These are phyloP conservation scores for Copidosoma aretas DNA, from an alignment of 2,888 invertebrate genomes.

Conservation along the genomic window DNA sequence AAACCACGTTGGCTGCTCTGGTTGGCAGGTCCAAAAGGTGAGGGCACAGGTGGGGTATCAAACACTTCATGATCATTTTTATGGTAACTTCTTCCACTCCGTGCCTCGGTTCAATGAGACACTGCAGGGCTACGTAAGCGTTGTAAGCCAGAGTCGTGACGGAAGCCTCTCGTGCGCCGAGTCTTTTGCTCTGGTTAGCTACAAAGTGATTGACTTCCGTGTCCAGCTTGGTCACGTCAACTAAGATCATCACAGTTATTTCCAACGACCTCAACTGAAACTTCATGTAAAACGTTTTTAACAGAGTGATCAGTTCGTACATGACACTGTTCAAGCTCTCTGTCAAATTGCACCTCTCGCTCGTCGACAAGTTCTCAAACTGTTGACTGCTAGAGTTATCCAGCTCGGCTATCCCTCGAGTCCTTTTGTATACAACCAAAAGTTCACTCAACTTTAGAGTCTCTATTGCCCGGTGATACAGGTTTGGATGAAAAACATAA, in stretches of 20 bases:
- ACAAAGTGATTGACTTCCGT: slow-evolving; percentile 46
- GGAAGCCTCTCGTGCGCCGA: slow-evolving; percentile 46
- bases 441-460: slow-evolving; percentile 50
- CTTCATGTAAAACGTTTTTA: slow-evolving; percentile 61
- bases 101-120: slow-evolving; percentile 61
- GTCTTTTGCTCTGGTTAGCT: slow-evolving; percentile 15
- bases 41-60: slow-evolving; percentile 59
- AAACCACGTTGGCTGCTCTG: slow-evolving; percentile 45
- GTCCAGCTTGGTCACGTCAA: slow-evolving; percentile 57
- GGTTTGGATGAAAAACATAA: slow-evolving; percentile 71
- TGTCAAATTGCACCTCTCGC: slow-evolving; percentile 56
- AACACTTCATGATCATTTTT: slow-evolving; percentile 58
- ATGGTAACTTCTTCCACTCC: slow-evolving; percentile 60
- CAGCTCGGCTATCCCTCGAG: slow-evolving; percentile 37
- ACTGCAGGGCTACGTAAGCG: slow-evolving; percentile 58
- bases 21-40: slow-evolving; percentile 45
- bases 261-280: slow-evolving; percentile 62
- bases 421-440: slow-evolving; percentile 43
- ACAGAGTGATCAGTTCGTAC: slow-evolving; percentile 59
- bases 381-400: slow-evolving; percentile 45
- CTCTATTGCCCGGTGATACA: slow-evolving; percentile 62
- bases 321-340: slow-evolving; percentile 56
- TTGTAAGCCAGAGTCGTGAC: slow-evolving; percentile 49
- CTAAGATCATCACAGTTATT: slow-evolving; percentile 57
- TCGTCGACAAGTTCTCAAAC: slow-evolving; percentile 48